These are phyloP conservation scores for Rattus rattus DNA, from an alignment of 2,113 vertebrate species.

Conservation along the genomic window DNA sequence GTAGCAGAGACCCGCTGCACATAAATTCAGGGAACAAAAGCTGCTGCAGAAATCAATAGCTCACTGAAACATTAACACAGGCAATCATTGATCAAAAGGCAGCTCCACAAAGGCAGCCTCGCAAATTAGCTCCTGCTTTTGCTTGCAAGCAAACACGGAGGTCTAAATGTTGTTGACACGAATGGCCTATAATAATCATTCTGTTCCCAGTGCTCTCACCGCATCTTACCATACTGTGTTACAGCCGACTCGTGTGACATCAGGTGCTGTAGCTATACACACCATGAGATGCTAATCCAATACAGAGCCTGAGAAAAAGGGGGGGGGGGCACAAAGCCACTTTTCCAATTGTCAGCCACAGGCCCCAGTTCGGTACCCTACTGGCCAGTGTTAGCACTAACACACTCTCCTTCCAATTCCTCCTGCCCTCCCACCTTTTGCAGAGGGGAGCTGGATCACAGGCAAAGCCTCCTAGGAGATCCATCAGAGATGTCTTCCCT, in stretches of 20 bases:
- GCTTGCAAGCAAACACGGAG: conserved; percentile 87
- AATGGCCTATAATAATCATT: conserved; percentile 81
- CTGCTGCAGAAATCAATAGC: conserved; percentile 94
- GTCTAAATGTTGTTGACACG: conserved; percentile 81
- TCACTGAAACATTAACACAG: conserved; percentile 95
- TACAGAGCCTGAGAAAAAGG: neutral
- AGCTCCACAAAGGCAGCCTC: conserved; percentile 90
- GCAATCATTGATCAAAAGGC: conserved; percentile 93
- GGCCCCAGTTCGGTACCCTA: neutral
- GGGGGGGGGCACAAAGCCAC: neutral
- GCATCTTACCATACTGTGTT: conserved; percentile 74
- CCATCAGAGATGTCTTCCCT: neutral
- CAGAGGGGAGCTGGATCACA: neutral
- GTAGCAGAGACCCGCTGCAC: conserved; percentile 85
- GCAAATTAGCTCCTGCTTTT: conserved; percentile 90
- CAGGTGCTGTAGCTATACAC: fast-evolving
- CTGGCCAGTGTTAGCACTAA: neutral
- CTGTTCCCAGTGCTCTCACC: conserved; percentile 75
- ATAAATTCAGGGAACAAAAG: conserved; percentile 94
- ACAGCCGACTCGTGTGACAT: conserved; percentile 54
- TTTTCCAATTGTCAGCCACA: neutral
- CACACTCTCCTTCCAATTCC: neutral
- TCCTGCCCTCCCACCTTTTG: neutral
- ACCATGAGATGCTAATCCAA: neutral
- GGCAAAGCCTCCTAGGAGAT: neutral